Evolutionary conservation across 2,797 vertebrate species (phyloP), one percentile per base, ranked within the genome.

Genomic region (Eospalax fontanierii): DNA sequence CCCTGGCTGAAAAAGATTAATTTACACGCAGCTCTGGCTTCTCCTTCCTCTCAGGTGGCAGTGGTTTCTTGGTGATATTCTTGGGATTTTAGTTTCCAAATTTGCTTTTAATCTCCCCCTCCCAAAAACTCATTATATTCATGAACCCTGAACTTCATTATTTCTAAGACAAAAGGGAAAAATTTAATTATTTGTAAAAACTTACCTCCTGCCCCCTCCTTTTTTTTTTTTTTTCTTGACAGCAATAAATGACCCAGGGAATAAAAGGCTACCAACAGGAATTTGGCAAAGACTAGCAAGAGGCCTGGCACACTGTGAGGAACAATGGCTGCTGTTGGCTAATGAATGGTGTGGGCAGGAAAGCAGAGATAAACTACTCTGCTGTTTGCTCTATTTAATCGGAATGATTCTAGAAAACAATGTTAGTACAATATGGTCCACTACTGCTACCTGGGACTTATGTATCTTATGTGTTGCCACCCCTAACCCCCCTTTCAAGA

Each of bases 81-180:
- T 68, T 75, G 43, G 85, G 74, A 70, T 28, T 28, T 59, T 40
- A 50, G 38, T 74, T 33, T 95, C 74, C 59, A 91, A 73, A 83
- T 8, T 33, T 84, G 40, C 30, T 92, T 43, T 68, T 54, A 89
- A 18, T 75, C n/a, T 89, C 24, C 70, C n/a, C 84, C n/a, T 38
- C 57, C 82, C 95, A 71, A 81, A 71, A 93, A 65, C 57, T 97
- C 57, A 79, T 33, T 68, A 15, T 15, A 63, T 63, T 63, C 38
- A 73, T 26, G 1, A n/a, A 38, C 35, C 5, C 65, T 5, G 73
- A 1, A 16, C n/a, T 74, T 9, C 33, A 81, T 73, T 89, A 78
- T 94, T 93, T 89, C 33, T 22, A 50, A 91, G 78, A 80, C 73
- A 61, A 78, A 96, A 76, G 54, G 68, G 65, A 28, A 93, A 70